phyloP scores from a whole-genome alignment of 2,888 invertebrate species.

The Cabera pusaria region DNA sequence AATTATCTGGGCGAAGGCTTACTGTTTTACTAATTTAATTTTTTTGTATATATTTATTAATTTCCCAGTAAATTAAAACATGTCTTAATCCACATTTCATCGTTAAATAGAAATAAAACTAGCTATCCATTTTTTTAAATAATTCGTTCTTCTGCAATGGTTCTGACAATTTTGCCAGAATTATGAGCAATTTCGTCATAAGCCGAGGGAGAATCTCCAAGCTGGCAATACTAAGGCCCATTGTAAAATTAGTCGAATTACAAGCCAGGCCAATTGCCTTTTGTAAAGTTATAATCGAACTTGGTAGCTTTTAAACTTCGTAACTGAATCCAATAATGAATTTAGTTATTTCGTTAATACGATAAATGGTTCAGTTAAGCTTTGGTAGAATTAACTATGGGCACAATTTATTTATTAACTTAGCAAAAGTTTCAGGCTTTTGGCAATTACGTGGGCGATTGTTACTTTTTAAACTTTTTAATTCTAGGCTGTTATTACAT shows the following conservation, averaged over 20 bases:
- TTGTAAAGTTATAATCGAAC: conserved; percentile 31
- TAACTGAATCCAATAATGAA: conserved; percentile 29
- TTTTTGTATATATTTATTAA: too few relatives aligned
- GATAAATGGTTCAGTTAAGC: conserved; percentile 31
- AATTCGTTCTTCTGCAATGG: too few relatives aligned
- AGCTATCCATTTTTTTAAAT: too few relatives aligned
- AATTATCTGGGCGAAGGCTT: too few relatives aligned
- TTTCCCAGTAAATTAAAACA: too few relatives aligned
- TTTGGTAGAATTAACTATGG: conserved; percentile 21
- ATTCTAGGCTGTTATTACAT: conserved; percentile 5
- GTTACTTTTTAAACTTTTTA: conserved; percentile 9
- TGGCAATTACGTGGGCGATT: conserved; percentile 16
- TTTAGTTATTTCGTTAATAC: conserved; percentile 28
- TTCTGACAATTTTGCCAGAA: too few relatives aligned
- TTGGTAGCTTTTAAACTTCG: conserved; percentile 33
- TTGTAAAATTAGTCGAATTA: conserved; percentile 30
- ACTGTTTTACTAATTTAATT: too few relatives aligned
- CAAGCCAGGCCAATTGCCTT: conserved; percentile 27
- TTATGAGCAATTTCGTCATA: too few relatives aligned
- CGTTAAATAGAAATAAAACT: too few relatives aligned
- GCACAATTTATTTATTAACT: conserved; percentile 31
- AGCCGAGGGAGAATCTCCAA: not conserved
- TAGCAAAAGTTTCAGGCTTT: conserved; percentile 20
- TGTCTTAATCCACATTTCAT: too few relatives aligned
- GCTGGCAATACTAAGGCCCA: conserved; percentile 12